Percentiles rank a stretch among this genome's conserved stretches.
Evolutionary conservation across 2,797 vertebrate species (phyloP).

Genomic region (Fringilla coelebs): DNA sequence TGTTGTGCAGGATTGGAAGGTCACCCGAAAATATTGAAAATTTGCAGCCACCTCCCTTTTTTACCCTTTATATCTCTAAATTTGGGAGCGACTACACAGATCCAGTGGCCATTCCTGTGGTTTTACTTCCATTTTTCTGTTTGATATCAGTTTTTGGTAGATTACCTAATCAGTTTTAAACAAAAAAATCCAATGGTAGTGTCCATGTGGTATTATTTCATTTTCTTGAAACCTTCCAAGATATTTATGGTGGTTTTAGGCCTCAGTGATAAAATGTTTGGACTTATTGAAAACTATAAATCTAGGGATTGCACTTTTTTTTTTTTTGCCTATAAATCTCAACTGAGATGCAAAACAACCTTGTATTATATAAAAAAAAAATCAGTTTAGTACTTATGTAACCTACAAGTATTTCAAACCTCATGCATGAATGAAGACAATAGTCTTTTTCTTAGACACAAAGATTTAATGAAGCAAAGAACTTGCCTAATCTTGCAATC

Average conservation of each 20-base stretch:
- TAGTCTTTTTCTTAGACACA: neutral
- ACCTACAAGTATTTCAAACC: neutral
- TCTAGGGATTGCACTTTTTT: neutral
- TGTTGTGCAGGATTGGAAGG: neutral
- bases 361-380: neutral
- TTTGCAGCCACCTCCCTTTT: neutral
- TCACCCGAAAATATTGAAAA: neutral
- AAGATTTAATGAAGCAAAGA: neutral
- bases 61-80: neutral
- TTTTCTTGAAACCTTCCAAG: neutral
- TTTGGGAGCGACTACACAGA: neutral
- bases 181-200: neutral
- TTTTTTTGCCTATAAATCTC: neutral
- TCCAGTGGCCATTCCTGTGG: neutral
- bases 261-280: neutral
- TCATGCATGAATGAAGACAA: neutral
- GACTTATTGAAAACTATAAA: neutral
- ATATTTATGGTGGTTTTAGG: neutral
- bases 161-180: neutral
- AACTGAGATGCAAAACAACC: neutral
- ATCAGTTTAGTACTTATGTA: neutral
- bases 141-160: neutral
- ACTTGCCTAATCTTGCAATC: neutral
- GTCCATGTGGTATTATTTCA: neutral
- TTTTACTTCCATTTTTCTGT: neutral